Evolutionary conservation across 2,888 invertebrate genomes (phyloP).

Genomic region (Rugalucina vietnamica): DNA sequence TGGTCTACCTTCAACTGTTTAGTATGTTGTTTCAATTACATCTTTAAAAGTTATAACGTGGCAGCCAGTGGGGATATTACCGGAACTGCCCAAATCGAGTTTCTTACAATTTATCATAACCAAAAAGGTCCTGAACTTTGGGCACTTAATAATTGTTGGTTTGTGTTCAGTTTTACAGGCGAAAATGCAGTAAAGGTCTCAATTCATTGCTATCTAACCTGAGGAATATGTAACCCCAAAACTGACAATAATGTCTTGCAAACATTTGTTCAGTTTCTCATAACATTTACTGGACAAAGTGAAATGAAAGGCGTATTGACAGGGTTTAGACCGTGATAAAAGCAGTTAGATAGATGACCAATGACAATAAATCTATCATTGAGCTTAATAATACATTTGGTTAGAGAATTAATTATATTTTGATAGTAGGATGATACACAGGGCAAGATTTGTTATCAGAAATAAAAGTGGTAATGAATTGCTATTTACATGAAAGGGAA

Average conservation of each 20-base stretch:
- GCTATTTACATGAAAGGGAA: too few species aligned
- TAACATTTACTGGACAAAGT: background rate
- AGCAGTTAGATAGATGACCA: slow-evolving; percentile 3
- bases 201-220: background rate
- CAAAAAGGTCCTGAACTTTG: background rate
- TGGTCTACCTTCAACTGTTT: too few species aligned
- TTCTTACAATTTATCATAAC: too few species aligned
- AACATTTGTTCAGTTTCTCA: background rate
- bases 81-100: too few species aligned
- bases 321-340: slow-evolving; percentile 17
- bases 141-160: background rate
- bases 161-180: background rate
- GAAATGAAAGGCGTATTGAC: background rate
- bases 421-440: background rate
- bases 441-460: background rate
- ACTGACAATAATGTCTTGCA: background rate
- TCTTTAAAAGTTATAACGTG: too few species aligned
- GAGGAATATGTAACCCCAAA: background rate
- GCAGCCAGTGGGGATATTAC: too few species aligned
- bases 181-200: background rate
- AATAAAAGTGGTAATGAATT: too few species aligned
- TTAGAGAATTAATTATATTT: slow-evolving; percentile 26
- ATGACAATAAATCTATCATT: slow-evolving; percentile 42
- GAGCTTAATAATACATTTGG: slow-evolving; percentile 14
- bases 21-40: too few species aligned